These are phyloP conservation scores for Sardinella longiceps DNA, from an alignment of 2,797 vertebrate species.

Conservation along the genomic window DNA sequence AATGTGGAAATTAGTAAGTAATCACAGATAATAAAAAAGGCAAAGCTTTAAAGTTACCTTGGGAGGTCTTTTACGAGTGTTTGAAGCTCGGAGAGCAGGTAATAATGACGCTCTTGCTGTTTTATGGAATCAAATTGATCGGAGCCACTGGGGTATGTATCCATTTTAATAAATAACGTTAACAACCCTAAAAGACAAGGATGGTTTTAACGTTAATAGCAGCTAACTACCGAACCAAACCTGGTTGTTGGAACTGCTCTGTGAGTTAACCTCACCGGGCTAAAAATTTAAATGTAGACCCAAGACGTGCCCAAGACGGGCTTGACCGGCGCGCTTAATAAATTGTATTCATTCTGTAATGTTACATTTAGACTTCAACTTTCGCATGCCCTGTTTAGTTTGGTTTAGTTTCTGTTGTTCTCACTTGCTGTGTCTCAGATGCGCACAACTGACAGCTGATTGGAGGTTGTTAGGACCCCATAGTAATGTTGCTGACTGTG, in stretches of 20 bases:
- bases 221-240: neutral
- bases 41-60: too few species aligned
- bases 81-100: slow-evolving; percentile 88
- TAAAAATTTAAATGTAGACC: neutral
- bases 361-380: neutral
- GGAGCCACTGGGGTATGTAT: slow-evolving; percentile 60
- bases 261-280: neutral
- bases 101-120: slow-evolving; percentile 92
- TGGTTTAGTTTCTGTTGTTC: too few species aligned
- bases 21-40: too few species aligned
- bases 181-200: neutral
- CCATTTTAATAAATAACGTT: slow-evolving; percentile 72
- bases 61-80: slow-evolving; percentile 87
- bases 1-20: too few species aligned
- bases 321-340: neutral
- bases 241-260: neutral
- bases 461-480: slow-evolving; percentile 28
- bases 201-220: neutral
- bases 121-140: slow-evolving; percentile 73
- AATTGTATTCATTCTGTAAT: neutral
- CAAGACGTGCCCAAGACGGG: neutral
- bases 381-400: neutral
- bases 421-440: neutral
- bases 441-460: neutral
- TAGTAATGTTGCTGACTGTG: neutral